Evolutionary conservation across 2,113 vertebrate species (phyloP).

Genomic region (Anhinga rufa): DNA sequence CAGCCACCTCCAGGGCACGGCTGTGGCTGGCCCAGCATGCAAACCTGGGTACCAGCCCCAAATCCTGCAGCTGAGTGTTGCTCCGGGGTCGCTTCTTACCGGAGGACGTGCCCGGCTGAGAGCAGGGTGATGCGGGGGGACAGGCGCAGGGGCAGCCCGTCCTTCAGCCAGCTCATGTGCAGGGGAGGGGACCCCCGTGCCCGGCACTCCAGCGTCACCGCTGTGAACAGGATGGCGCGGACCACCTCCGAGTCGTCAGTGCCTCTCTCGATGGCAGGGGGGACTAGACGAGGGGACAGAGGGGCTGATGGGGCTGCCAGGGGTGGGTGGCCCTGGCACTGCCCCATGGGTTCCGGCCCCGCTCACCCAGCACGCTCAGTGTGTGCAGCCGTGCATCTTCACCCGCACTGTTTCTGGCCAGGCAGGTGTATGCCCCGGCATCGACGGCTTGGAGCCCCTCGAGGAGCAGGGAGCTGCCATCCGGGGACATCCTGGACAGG

Average conservation of each 20-base stretch:
- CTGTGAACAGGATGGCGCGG: slow-evolving; percentile 39
- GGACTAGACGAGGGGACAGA: slow-evolving; percentile 61
- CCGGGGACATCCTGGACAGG: slow-evolving; percentile 64
- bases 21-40: accelerated
- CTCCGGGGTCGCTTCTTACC: slow-evolving; percentile 60
- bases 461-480: slow-evolving; percentile 78
- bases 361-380: slow-evolving; percentile 81
- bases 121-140: slow-evolving; percentile 77
- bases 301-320: background rate
- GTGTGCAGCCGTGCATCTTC: slow-evolving; percentile 81
- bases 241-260: slow-evolving; percentile 11
- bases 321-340: accelerated
- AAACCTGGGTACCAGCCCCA: background rate
- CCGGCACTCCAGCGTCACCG: slow-evolving; percentile 79
- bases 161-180: slow-evolving; percentile 79
- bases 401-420: slow-evolving; percentile 78
- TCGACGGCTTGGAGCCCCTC: slow-evolving; percentile 71
- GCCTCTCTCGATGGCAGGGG: slow-evolving; percentile 74
- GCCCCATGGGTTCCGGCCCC: background rate
- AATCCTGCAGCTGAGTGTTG: accelerated
- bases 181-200: slow-evolving; percentile 1
- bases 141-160: slow-evolving; percentile 79
- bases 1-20: background rate
- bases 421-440: slow-evolving; percentile 84
- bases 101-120: slow-evolving; percentile 75